A percentile compares a stretch with the other conserved stretches of the same genome.
phyloP scores from a whole-genome alignment of 1,140 invertebrate species.

The Wasmannia auropunctata region DNA sequence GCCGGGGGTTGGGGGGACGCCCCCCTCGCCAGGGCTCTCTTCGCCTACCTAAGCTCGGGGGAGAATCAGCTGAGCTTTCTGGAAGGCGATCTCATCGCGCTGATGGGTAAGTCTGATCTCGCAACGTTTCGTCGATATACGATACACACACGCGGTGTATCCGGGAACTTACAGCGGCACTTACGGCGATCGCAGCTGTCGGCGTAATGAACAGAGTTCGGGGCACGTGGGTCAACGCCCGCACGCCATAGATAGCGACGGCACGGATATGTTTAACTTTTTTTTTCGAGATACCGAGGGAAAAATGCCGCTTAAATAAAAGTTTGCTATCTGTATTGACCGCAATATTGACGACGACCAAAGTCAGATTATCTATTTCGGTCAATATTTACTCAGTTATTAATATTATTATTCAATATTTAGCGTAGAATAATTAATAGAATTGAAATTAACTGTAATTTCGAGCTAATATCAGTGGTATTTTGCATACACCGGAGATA shows the following conservation, averaged over 20 bases:
- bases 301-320: background rate
- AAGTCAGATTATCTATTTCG: background rate
- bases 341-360: background rate
- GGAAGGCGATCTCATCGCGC: conserved; percentile 94
- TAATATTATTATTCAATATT: too few species aligned
- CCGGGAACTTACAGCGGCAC: background rate
- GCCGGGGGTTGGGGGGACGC: conserved; percentile 84
- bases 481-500: background rate
- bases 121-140: background rate
- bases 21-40: conserved; percentile 92
- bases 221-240: background rate
- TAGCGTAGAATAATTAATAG: background rate
- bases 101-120: conserved; percentile 88
- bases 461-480: background rate
- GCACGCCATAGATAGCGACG: background rate
- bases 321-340: background rate
- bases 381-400: background rate
- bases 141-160: background rate
- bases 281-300: background rate
- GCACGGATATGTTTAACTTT: background rate
- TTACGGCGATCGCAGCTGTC: background rate
- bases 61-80: conserved; percentile 97
- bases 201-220: background rate
- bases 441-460: conserved; percentile 17
- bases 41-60: conserved; percentile 95